These are phyloP conservation scores for Adelges cooleyi DNA, from an alignment of 1,140 invertebrate genomes.

Conservation along the genomic window DNA sequence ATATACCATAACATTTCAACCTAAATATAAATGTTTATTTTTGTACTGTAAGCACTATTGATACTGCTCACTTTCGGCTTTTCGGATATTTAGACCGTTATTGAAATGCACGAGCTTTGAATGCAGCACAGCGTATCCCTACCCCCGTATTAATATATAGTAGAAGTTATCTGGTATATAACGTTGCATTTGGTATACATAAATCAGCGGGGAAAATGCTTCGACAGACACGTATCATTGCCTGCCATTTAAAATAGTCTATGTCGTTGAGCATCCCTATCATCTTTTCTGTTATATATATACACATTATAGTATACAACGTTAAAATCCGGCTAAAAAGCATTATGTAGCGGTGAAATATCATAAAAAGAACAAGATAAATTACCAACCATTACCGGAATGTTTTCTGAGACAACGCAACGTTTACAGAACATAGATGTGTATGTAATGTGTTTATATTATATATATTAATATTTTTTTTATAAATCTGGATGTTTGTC, in stretches of 20 bases:
- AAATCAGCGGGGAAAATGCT: background rate
- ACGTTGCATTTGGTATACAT: background rate
- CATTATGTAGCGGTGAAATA: background rate
- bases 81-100: background rate
- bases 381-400: background rate
- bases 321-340: background rate
- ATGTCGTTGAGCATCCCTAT: background rate
- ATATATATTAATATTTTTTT: too few species aligned
- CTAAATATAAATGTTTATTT: too few species aligned
- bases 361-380: background rate
- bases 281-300: background rate
- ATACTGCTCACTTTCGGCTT: background rate
- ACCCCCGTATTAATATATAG: background rate
- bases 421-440: too few species aligned
- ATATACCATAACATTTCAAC: too few species aligned
- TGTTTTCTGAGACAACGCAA: too few species aligned
- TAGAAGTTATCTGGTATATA: background rate
- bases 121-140: background rate
- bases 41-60: background rate
- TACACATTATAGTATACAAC: too few species aligned
- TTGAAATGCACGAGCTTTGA: conserved; percentile 11
- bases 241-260: background rate
- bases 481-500: too few species aligned
- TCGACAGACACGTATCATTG: conserved; percentile 7
- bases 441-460: too few species aligned